phyloP scores from a whole-genome alignment of 2,797 vertebrate species.

The Hirundo rustica region DNA sequence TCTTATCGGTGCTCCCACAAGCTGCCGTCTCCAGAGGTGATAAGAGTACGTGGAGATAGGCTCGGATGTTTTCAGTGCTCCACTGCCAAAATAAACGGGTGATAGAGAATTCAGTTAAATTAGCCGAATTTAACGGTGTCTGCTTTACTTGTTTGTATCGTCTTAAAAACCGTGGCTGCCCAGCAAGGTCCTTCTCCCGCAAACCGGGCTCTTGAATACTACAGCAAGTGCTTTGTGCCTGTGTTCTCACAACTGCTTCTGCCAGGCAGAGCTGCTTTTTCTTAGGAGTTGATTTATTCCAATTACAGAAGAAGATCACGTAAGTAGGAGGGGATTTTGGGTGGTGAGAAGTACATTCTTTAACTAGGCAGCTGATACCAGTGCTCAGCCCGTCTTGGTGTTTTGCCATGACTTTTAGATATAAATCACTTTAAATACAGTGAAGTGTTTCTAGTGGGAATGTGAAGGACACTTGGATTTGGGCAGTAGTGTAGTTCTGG shows the following conservation, averaged over 20 bases:
- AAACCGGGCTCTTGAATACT: not conserved
- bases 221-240: not conserved
- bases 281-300: not conserved
- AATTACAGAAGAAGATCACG: not conserved
- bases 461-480: not conserved
- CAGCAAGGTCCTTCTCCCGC: not conserved
- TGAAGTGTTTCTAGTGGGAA: not conserved
- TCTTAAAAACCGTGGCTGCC: not conserved
- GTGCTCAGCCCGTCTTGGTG: not conserved
- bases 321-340: slow-evolving; percentile 10
- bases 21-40: not conserved
- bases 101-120: not conserved
- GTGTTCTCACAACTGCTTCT: not conserved
- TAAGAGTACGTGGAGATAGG: not conserved
- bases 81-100: not conserved
- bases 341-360: not conserved
- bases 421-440: not conserved
- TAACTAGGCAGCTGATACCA: not conserved
- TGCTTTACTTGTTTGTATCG: not conserved
- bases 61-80: not conserved
- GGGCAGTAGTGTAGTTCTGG: not conserved
- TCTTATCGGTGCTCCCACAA: not conserved
- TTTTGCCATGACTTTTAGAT: not conserved
- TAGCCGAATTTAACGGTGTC: not conserved
- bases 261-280: not conserved